Evolutionary conservation across 2,113 vertebrate genomes (phyloP).

Genomic region (Anthoscopus minutus): DNA sequence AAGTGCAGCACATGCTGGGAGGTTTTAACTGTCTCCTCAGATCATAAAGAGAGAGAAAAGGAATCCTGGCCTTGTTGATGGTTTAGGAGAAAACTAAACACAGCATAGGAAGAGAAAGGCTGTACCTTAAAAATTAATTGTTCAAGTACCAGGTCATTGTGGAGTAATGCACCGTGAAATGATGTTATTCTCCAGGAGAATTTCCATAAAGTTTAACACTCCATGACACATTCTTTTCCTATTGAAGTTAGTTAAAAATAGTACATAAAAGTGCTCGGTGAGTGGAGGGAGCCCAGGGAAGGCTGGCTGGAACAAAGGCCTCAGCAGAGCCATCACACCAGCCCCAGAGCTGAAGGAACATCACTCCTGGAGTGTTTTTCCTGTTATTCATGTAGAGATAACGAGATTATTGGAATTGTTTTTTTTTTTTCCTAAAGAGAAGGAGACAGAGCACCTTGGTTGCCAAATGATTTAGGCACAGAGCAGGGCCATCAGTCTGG

Average conservation of each 20-base stretch:
- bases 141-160: constrained; percentile 74
- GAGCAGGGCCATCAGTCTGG: constrained; percentile 83
- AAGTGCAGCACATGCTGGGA: not conserved
- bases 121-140: constrained; percentile 78
- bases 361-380: constrained; percentile 80
- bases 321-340: not conserved
- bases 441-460: constrained; percentile 83
- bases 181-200: constrained; percentile 74
- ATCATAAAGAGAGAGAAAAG: constrained; percentile 12
- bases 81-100: constrained; percentile 56
- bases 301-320: not conserved
- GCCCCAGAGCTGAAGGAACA: constrained; percentile 58
- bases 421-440: constrained; percentile 77
- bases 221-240: constrained; percentile 68
- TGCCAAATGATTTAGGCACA: constrained; percentile 80
- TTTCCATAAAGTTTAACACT: constrained; percentile 78
- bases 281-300: not conserved
- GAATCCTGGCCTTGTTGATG: constrained; percentile 58
- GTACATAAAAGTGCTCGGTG: constrained; percentile 44
- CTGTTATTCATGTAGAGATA: constrained; percentile 81
- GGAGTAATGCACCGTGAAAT: constrained; percentile 75
- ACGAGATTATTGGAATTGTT: constrained; percentile 82
- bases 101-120: constrained; percentile 51
- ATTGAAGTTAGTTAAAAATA: constrained; percentile 57
- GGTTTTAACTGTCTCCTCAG: constrained; percentile 13